A percentile compares a stretch with the other conserved stretches of the same genome.
These are phyloP conservation scores for Zygogramma bicolorata DNA, from an alignment of 2,888 invertebrate genomes.

Conservation along the genomic window DNA sequence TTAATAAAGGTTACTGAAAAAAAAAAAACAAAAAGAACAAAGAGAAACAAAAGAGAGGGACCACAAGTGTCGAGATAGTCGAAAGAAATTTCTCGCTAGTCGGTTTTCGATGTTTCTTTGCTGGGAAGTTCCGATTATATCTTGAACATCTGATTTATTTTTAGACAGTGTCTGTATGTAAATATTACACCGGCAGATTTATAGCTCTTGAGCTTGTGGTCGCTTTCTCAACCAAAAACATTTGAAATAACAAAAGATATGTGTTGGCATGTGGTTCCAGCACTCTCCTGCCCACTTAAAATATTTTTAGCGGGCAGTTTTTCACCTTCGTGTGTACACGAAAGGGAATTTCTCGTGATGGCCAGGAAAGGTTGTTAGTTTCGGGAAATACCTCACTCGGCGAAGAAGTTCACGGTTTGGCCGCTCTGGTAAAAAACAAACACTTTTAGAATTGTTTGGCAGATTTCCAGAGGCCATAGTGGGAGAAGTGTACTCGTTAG, in stretches of 20 bases:
- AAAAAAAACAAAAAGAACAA: slow-evolving; percentile 64
- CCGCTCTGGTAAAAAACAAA: no score
- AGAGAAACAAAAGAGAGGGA: slow-evolving; percentile 63
- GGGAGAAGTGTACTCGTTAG: no score
- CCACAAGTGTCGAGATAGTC: slow-evolving; percentile 48
- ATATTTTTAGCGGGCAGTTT: background rate
- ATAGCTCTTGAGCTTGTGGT: slow-evolving; percentile 31
- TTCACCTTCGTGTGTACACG: no score
- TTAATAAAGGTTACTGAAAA: slow-evolving; percentile 58
- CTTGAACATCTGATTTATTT: slow-evolving; percentile 38
- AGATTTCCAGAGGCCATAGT: no score
- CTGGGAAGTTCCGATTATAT: background rate
- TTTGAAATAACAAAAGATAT: slow-evolving; percentile 12
- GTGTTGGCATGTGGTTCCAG: background rate
- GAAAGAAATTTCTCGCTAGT: background rate
- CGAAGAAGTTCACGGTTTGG: no score
- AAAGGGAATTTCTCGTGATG: background rate
- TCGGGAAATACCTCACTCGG: no score
- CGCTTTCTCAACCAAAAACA: slow-evolving; percentile 32
- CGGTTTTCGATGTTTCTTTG: slow-evolving; percentile 1
- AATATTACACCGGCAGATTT: slow-evolving; percentile 7
- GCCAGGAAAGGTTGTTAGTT: no score
- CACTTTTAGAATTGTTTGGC: no score
- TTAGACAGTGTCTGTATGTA: slow-evolving; percentile 30
- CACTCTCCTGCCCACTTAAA: background rate